A percentile compares a stretch with the other conserved stretches of the same genome.
Evolutionary conservation across 2,113 vertebrate species (phyloP).

Genomic region (Oriolus oriolus): DNA sequence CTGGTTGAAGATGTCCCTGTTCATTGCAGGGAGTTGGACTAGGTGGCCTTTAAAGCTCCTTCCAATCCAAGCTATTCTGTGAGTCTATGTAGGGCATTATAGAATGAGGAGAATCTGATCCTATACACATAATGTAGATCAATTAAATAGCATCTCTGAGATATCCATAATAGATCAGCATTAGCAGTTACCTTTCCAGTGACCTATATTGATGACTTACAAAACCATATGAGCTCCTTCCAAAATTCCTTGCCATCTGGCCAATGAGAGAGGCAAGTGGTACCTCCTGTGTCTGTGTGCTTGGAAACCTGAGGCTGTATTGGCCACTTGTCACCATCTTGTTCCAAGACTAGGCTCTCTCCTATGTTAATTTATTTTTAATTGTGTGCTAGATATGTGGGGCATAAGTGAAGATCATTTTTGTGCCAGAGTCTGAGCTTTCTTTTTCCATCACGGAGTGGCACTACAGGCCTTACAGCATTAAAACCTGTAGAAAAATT

Average conservation of each 20-base stretch:
- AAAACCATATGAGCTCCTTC: neutral
- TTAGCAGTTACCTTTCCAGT: neutral
- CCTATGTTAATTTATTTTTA: neutral
- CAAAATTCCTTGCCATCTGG: neutral
- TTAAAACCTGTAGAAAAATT: neutral
- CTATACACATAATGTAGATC: neutral
- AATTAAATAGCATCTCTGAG: neutral
- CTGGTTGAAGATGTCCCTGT: neutral
- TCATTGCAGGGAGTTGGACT: neutral
- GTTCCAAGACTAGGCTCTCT: neutral
- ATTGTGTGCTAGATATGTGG: neutral
- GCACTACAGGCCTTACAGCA: neutral
- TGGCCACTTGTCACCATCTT: neutral
- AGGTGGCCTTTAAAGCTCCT: neutral
- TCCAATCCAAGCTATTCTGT: neutral
- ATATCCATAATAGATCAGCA: neutral
- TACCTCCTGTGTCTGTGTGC: neutral
- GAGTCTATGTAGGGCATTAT: neutral
- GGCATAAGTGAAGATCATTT: neutral
- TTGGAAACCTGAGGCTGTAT: neutral
- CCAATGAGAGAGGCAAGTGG: neutral
- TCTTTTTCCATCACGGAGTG: neutral
- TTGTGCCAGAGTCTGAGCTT: neutral
- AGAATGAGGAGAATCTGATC: neutral
- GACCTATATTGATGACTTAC: neutral